phyloP scores from a whole-genome alignment of 2,888 invertebrate species.

The Protophormia terraenovae region DNA sequence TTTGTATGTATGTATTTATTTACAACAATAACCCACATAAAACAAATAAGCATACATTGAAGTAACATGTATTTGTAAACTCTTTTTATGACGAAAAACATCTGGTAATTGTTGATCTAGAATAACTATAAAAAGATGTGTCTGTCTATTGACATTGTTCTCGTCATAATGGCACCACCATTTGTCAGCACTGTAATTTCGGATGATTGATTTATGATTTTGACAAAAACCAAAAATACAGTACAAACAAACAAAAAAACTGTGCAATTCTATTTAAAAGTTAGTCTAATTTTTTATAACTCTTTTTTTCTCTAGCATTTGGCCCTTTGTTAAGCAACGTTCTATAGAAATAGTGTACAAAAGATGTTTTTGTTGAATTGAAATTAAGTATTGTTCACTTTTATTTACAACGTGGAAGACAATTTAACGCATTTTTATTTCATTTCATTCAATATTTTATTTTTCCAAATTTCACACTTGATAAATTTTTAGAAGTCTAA shows the following conservation, averaged over 20 bases:
- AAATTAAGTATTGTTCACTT: not conserved
- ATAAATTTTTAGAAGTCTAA: slow-evolving; percentile 5
- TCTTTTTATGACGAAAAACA: too few species aligned
- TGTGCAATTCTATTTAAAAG: not conserved
- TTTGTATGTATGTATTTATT: too few species aligned
- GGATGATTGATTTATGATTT: slow-evolving; percentile 14
- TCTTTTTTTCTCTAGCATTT: not conserved
- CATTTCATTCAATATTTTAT: slow-evolving; percentile 6
- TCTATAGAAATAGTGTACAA: not conserved
- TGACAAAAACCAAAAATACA: not conserved
- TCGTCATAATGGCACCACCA: not conserved
- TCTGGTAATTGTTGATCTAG: too few species aligned
- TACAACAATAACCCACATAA: too few species aligned
- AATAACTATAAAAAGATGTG: too few species aligned
- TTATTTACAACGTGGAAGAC: not conserved
- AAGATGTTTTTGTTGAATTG: not conserved
- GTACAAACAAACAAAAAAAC: not conserved
- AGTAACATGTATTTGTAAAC: too few species aligned
- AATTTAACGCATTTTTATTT: not conserved
- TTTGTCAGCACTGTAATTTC: slow-evolving; percentile 1
- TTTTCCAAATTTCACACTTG: slow-evolving; percentile 1
- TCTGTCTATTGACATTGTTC: not conserved
- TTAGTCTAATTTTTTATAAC: not conserved
- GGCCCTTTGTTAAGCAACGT: not conserved
- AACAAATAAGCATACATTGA: too few species aligned